phyloP scores from a whole-genome alignment of 1,140 invertebrate species.

The Saccostrea cuccullata region DNA sequence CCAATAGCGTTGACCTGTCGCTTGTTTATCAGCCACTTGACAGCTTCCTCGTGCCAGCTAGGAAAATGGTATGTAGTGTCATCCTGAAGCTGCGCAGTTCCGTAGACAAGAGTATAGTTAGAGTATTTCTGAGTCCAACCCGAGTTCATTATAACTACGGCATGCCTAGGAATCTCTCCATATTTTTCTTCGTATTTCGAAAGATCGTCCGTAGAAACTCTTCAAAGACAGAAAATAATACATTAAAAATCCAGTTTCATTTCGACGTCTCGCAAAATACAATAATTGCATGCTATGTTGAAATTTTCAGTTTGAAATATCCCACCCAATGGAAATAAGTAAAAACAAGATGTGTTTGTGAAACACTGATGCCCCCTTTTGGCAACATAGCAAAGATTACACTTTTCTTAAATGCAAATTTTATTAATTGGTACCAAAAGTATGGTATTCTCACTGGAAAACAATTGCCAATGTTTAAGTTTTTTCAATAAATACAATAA shows the following conservation, averaged over 20 bases:
- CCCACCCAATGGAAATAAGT: no score
- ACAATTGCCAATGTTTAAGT: no score
- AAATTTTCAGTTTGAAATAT: no score
- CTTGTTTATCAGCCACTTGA: constrained; percentile 81
- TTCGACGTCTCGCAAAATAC: no score
- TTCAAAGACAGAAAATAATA: background rate
- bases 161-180: constrained; percentile 61
- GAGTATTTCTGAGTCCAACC: constrained; percentile 79
- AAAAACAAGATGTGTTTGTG: no score
- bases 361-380: no score
- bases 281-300: no score
- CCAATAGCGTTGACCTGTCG: constrained; percentile 82
- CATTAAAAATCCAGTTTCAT: constrained; percentile 17
- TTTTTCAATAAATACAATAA: no score
- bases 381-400: no score
- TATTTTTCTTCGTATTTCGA: constrained; percentile 55
- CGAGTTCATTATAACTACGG: constrained; percentile 77
- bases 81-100: constrained; percentile 44
- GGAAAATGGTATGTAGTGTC: constrained; percentile 59
- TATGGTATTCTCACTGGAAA: no score
- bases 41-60: constrained; percentile 82
- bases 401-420: no score
- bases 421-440: no score
- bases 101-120: constrained; percentile 62
- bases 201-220: constrained; percentile 55